Base-by-base conservation (phyloP, 2,113 vertebrate species). In the Alethe diademata region DNA sequence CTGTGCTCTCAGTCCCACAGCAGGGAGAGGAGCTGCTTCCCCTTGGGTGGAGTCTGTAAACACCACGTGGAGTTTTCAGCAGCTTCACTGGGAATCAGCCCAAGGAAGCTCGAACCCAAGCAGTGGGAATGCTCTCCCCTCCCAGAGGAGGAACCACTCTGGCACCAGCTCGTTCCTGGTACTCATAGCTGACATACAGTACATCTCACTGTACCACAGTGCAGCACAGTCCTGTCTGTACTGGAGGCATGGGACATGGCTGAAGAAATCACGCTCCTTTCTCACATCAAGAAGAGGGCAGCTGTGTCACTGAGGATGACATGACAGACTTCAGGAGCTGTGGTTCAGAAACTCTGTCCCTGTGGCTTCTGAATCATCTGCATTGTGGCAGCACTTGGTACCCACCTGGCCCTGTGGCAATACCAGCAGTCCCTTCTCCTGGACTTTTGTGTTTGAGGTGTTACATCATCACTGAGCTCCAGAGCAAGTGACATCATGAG, bases 181-280 rank as follows among this genome's bases (percentile, higher is more conserved):
- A 19, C 33, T 67, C 35, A 22, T 0, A 75, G 74, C 66, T 72
- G 89, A 33, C 22, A 8, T 6, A 6, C 6, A 7, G 36, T 8
- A 24, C 50, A 65, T 19, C 20, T 62, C 69, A 25, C 50, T 20
- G 0, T 0, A 33, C 3, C 42, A 40, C 4, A 38, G 14, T 2
- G 17, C 18, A 25, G 16, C 45, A 35, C 42, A 85, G 15, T 0
- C 5, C 47, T 43, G 40, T 3, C 51, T 75, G 9, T 2, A 16
- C 8, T 1, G 29, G 3, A 45, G 19, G 9, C 20, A 36, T 1
- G 3, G 1, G 16, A 42, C 26, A 16, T 0, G 56, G 35, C 38
- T 76, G 67, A 79, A 54, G 64, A 67, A 71, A 36, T 28, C 22
- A 9, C 5, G 5, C 16, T 58, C n/a, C 28, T 61, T 80, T 62